Evolutionary conservation across 2,113 vertebrate species (phyloP).

Genomic region (Falco punctatus): DNA sequence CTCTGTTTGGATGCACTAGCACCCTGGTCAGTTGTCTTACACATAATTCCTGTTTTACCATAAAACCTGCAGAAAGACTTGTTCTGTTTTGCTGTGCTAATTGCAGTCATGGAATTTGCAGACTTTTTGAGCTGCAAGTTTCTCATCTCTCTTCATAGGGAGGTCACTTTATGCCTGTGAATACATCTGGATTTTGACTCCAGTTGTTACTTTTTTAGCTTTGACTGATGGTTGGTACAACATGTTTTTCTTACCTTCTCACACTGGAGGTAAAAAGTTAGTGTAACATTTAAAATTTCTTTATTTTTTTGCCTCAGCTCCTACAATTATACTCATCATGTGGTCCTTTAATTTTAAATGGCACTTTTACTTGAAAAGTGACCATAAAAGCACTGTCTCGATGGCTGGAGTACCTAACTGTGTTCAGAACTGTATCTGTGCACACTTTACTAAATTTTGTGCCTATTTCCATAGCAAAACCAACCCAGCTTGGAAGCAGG

Average conservation of each 20-base stretch:
- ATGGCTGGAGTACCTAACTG: neutral
- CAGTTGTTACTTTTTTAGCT: neutral
- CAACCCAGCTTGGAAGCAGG: neutral
- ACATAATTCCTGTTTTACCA: neutral
- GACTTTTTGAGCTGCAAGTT: neutral
- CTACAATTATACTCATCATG: neutral
- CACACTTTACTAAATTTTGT: neutral
- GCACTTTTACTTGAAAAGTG: neutral
- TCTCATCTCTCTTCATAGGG: neutral
- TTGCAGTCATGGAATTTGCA: neutral
- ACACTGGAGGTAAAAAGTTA: neutral
- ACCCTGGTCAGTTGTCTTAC: neutral
- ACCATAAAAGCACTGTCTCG: neutral
- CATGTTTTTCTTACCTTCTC: neutral
- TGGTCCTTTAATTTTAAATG: neutral
- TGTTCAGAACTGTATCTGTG: neutral
- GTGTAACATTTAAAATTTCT: neutral
- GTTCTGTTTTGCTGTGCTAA: neutral
- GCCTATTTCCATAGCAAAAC: neutral
- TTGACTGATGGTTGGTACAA: neutral
- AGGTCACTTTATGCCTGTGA: neutral
- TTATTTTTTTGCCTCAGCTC: neutral
- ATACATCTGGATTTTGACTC: neutral
- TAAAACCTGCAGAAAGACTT: neutral
- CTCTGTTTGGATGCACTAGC: neutral